Evolutionary conservation across 1,140 invertebrate species (phyloP), one percentile per base, ranked within the genome.

Genomic region (Heterodera carotae): DNA sequence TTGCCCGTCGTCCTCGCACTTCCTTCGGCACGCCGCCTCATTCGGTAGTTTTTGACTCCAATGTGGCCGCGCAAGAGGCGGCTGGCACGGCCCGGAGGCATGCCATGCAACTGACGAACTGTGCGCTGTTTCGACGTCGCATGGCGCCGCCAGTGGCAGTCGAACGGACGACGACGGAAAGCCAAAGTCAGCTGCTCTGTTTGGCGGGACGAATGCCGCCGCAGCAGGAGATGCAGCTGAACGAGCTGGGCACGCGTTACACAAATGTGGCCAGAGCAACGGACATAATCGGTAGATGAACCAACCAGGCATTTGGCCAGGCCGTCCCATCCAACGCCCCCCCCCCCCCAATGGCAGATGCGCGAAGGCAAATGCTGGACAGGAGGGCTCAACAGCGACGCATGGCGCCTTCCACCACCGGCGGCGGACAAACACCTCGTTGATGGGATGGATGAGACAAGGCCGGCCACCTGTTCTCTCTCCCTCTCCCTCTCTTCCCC

Each of bases 131-230:
- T 2, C 33, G 64, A 1, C 27, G 36, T 31, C 36, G 33, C 22
- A n/a, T 8, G 36, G 33, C 43, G n/a, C 59, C 31, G 12, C 29
- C 72, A n/a, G 56, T 36, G 39, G 12, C 43, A n/a, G n/a, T n/a
- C 31, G 56, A 73, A n/a, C 53, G 36, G 36, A 31, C 59, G 36
- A 36, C 25, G 22, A 12, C 43, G 22, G 25, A 48, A 34, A 25
- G 56, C 33, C 71, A 73, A 59, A 59, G 36, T 59, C 69, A 72
- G 56, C 29, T 74, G 59, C 34, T 74, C 15, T 74, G 72, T 62
- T 33, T 74, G 64, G 39, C 72, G n/a, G 72, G 72, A 62, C 59
- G 72, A 31, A 39, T 74, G 39, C 72, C 72, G 27, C 72, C 59
- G 36, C 25, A 66, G 22, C 72, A 74, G 64, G 72, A 74, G 25